Evolutionary conservation across 2,113 vertebrate genomes (phyloP).

Genomic region (Hemiscyllium ocellatum): DNA sequence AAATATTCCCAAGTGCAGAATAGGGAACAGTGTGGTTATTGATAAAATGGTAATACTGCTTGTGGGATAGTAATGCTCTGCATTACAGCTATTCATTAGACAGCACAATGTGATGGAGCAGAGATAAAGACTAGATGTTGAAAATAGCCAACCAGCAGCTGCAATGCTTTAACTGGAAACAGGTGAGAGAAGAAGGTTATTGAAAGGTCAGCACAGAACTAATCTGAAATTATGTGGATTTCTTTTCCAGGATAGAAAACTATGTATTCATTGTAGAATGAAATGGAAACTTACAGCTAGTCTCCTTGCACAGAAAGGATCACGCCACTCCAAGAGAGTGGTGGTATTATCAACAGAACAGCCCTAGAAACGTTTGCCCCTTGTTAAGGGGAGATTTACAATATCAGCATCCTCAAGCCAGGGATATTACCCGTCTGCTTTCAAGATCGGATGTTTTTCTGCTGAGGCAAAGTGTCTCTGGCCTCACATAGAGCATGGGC

Average conservation of each 20-base stretch:
- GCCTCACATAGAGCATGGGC: not conserved
- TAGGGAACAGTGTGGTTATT: not conserved
- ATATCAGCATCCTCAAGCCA: constrained; percentile 10
- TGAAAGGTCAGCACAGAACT: not conserved
- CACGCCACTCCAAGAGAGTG: not conserved
- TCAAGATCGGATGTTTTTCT: not conserved
- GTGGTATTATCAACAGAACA: not conserved
- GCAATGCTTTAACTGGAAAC: constrained; percentile 6
- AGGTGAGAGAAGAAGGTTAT: constrained; percentile 21
- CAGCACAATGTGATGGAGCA: not conserved
- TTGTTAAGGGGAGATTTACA: not conserved
- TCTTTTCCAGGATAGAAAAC: not conserved
- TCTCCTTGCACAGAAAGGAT: not conserved
- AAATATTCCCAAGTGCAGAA: not conserved
- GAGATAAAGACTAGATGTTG: not conserved
- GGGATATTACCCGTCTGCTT: not conserved
- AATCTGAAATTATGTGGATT: constrained; percentile 6
- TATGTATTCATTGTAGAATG: not conserved
- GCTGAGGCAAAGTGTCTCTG: not conserved
- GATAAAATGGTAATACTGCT: not conserved
- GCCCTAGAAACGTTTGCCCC: not conserved
- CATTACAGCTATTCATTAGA: not conserved
- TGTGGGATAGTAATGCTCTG: too few relatives aligned
- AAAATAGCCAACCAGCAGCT: not conserved
- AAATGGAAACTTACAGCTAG: constrained; percentile 7